Conservation (phyloP, 2,888 invertebrate species). For the Epicampocera succincta region DNA sequence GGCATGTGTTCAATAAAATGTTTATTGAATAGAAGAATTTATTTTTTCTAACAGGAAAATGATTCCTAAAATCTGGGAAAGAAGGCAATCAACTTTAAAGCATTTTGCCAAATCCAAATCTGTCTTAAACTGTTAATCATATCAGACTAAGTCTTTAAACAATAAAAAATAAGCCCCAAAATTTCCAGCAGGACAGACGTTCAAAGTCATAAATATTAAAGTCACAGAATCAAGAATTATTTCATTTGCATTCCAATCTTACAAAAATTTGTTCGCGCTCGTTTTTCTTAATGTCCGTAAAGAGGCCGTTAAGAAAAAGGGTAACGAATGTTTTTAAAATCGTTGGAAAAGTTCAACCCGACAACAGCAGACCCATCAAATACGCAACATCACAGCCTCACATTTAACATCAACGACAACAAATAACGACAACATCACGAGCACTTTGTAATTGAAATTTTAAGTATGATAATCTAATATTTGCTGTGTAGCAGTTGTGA, state of each 20-base stretch:
- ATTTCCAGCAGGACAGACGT: background rate
- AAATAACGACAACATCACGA: constrained; percentile 31
- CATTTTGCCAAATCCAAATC: no score
- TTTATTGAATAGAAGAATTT: background rate
- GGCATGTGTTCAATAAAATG: no score
- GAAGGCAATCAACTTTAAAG: no score
- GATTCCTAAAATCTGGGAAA: no score
- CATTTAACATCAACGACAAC: constrained; percentile 1
- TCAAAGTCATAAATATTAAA: no score
- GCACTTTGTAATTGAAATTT: constrained; percentile 63
- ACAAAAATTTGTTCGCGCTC: constrained; percentile 32
- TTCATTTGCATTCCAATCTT: constrained; percentile 60
- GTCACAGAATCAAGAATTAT: constrained; percentile 63
- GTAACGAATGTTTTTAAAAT: constrained; percentile 56
- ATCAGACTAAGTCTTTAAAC: background rate
- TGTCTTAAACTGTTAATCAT: no score
- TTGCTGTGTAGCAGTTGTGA: constrained; percentile 57
- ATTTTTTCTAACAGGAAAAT: no score
- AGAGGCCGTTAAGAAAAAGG: background rate
- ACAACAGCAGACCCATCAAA: constrained; percentile 2
- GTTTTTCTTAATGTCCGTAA: background rate
- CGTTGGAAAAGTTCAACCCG: constrained; percentile 32
- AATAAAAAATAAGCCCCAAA: constrained; percentile 13
- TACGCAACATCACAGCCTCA: background rate
- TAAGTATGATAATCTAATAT: constrained; percentile 68